Evolutionary conservation across 2,113 vertebrate genomes (phyloP).

Genomic region (Oreamnos americanus): DNA sequence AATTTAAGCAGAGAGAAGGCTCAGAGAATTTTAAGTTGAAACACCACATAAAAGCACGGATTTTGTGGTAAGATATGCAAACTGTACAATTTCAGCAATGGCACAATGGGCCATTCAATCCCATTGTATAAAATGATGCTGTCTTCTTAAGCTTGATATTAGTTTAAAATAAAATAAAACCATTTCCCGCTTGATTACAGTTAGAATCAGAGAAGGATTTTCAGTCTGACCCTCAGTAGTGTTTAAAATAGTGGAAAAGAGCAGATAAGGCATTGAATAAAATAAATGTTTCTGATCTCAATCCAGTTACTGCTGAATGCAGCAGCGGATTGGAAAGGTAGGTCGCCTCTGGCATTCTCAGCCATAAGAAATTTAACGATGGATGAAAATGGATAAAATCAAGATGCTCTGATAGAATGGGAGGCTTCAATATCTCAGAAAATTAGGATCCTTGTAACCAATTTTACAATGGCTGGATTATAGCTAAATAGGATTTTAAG

Average conservation of each 20-base stretch:
- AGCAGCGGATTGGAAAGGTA: constrained; percentile 76
- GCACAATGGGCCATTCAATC: constrained; percentile 47
- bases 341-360: constrained; percentile 67
- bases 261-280: constrained; percentile 73
- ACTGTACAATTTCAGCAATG: constrained; percentile 55
- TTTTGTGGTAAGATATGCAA: constrained; percentile 10
- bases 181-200: constrained; percentile 83
- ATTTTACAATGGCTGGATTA: constrained; percentile 77
- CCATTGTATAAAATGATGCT: constrained; percentile 74
- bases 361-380: constrained; percentile 81
- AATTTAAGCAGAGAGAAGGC: background rate
- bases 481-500: constrained; percentile 79
- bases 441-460: constrained; percentile 81
- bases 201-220: constrained; percentile 79
- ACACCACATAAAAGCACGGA: background rate
- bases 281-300: constrained; percentile 82
- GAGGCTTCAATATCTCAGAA: constrained; percentile 77
- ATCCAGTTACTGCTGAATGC: constrained; percentile 74
- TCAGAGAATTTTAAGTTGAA: background rate
- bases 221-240: constrained; percentile 76
- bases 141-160: constrained; percentile 73
- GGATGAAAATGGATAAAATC: constrained; percentile 81
- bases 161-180: constrained; percentile 84
- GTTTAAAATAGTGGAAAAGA: constrained; percentile 76
- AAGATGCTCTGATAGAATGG: constrained; percentile 74